These are phyloP conservation scores for Thera obeliscata DNA, from an alignment of 2,888 invertebrate species.

Conservation along the genomic window DNA sequence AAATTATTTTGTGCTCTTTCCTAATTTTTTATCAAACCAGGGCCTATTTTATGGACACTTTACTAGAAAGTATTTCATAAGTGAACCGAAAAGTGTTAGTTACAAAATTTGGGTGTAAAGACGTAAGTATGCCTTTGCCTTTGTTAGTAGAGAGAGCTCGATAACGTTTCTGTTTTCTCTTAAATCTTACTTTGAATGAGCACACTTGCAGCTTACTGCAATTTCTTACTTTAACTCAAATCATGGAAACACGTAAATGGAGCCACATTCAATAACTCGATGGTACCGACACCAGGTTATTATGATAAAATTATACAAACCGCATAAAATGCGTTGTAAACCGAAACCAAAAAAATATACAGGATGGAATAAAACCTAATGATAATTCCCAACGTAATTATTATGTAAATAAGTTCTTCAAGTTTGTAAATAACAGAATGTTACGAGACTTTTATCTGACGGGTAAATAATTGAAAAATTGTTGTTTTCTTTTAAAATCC, in stretches of 20 bases:
- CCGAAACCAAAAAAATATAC: conserved; percentile 5
- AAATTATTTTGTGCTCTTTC: too few relatives aligned
- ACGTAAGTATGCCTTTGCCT: too few relatives aligned
- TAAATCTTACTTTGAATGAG: too few relatives aligned
- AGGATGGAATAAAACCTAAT: conserved; percentile 4
- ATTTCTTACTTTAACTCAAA: too few relatives aligned
- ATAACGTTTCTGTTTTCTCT: too few relatives aligned
- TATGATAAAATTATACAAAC: conserved; percentile 26
- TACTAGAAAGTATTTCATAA: too few relatives aligned
- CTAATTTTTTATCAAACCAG: too few relatives aligned
- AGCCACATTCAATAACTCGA: neutral
- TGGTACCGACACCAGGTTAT: neutral
- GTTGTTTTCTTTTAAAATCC: conserved; percentile 5
- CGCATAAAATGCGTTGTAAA: neutral
- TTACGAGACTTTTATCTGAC: conserved; percentile 14
- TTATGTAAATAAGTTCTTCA: conserved; percentile 1
- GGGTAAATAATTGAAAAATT: conserved; percentile 21
- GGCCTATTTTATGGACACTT: too few relatives aligned
- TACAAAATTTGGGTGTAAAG: too few relatives aligned
- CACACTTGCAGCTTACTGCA: too few relatives aligned
- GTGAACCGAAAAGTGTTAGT: too few relatives aligned
- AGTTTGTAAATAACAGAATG: conserved; percentile 3
- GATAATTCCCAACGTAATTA: conserved; percentile 1
- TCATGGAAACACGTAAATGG: neutral
- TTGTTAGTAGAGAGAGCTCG: too few relatives aligned